A percentile compares a stretch with the other conserved stretches of the same genome.
These are phyloP conservation scores for Apocheima hispidaria DNA, from an alignment of 2,888 invertebrate species.

Conservation along the genomic window DNA sequence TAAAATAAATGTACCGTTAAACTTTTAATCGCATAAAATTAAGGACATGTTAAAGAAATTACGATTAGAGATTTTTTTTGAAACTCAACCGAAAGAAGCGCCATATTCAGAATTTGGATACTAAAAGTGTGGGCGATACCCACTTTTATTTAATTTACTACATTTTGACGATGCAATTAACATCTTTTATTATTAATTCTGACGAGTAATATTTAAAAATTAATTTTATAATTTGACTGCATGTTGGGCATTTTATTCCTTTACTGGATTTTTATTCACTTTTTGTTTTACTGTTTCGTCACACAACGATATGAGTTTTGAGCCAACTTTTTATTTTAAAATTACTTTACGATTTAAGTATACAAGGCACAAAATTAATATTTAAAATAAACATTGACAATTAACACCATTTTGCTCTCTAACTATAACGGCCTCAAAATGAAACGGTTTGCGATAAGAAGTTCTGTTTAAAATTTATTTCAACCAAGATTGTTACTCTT, in stretches of 20 bases:
- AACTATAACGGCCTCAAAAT: conserved; percentile 41
- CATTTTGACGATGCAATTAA: conserved; percentile 38
- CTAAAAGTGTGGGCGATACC: conserved; percentile 49
- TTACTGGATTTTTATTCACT: conserved; percentile 10
- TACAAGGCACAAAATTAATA: conserved; percentile 12
- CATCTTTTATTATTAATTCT: conserved; percentile 19
- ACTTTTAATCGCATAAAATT: conserved; percentile 15
- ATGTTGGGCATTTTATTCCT: conserved; percentile 40
- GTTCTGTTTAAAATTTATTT: conserved; percentile 30
- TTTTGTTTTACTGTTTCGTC: conserved; percentile 19
- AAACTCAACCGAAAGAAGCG: background rate
- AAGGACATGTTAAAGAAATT: conserved; percentile 10
- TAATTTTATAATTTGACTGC: conserved; percentile 31
- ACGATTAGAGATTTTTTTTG: background rate
- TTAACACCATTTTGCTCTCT: conserved; percentile 43
- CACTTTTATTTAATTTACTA: conserved; percentile 41
- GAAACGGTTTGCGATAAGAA: too few species aligned
- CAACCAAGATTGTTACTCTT: conserved; percentile 25
- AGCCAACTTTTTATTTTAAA: conserved; percentile 6
- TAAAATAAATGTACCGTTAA: conserved; percentile 14
- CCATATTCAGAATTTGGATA: conserved; percentile 47
- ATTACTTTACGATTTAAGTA: conserved; percentile 10
- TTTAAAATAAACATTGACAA: conserved; percentile 26
- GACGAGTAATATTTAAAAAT: conserved; percentile 23
- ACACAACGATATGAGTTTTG: conserved; percentile 17